These are phyloP conservation scores for Ovibos moschatus DNA, from an alignment of 2,113 vertebrate species.

Conservation along the genomic window DNA sequence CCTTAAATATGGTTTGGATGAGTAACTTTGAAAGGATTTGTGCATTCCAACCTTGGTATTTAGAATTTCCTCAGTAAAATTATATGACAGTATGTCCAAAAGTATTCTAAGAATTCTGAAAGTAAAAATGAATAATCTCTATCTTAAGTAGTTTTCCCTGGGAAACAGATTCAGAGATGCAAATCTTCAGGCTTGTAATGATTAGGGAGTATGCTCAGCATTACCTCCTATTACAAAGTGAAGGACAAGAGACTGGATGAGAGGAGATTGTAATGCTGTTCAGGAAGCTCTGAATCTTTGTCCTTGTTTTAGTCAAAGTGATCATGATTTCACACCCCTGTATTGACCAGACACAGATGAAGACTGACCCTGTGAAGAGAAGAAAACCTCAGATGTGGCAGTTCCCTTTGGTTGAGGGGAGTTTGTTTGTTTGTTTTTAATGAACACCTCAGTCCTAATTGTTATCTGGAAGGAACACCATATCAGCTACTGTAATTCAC, in stretches of 20 bases:
- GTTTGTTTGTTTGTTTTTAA: neutral
- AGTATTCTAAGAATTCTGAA: conserved; percentile 22
- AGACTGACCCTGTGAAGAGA: fast-evolving
- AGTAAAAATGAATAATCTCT: conserved; percentile 21
- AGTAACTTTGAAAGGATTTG: neutral
- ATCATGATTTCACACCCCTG: neutral
- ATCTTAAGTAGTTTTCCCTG: neutral
- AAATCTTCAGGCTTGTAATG: neutral
- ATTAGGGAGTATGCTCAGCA: neutral
- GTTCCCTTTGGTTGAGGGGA: neutral
- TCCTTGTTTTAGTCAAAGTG: neutral
- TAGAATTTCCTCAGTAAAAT: neutral
- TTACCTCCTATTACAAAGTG: neutral
- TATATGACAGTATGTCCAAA: neutral
- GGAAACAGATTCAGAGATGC: neutral
- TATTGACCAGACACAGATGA: neutral
- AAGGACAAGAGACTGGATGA: neutral
- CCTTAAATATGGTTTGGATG: neutral
- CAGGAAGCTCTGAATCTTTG: neutral
- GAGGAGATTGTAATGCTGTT: too few relatives aligned
- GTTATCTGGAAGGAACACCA: neutral
- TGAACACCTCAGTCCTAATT: neutral
- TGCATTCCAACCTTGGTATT: conserved; percentile 1
- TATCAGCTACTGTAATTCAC: neutral
- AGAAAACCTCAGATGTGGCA: neutral